phyloP scores from a whole-genome alignment of 2,797 vertebrate species.

The Crypturellus tataupa region DNA sequence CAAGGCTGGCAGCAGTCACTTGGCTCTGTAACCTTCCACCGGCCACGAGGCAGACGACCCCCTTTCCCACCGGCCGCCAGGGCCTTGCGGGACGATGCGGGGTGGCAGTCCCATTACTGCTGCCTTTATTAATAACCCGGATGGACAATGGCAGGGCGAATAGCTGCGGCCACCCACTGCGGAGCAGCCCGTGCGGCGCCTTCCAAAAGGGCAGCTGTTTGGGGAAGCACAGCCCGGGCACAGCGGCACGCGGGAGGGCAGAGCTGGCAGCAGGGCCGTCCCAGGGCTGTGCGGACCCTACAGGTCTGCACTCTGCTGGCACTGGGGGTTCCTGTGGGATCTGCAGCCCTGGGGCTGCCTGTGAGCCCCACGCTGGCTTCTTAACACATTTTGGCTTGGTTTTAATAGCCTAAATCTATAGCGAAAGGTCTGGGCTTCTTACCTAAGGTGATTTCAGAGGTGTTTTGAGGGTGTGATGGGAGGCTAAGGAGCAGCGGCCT shows the following conservation, averaged over 20 bases:
- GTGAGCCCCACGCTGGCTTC: background rate
- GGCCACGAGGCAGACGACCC: too few species aligned
- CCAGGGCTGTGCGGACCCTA: too few species aligned
- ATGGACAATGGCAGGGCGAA: conserved; percentile 65
- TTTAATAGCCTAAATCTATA: background rate
- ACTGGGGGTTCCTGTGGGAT: background rate
- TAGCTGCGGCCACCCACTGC: conserved; percentile 59
- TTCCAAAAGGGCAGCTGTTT: conserved; percentile 78
- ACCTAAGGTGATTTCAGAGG: background rate
- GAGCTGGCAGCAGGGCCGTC: too few species aligned
- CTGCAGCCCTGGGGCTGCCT: background rate
- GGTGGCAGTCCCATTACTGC: too few species aligned
- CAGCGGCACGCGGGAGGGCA: background rate
- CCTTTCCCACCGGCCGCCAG: too few species aligned
- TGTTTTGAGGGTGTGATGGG: too few species aligned
- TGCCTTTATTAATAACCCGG: conserved; percentile 69
- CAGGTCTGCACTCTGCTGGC: background rate
- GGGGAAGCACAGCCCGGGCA: conserved; percentile 53
- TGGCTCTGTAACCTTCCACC: too few species aligned
- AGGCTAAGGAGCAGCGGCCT: too few species aligned
- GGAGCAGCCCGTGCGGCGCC: background rate
- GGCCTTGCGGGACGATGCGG: too few species aligned
- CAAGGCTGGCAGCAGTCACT: background rate
- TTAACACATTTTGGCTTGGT: background rate
- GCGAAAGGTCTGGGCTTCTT: background rate